Base-by-base conservation (phyloP, 37 sponge, comb jelly and placozoan species). In the Beroe forskalii region DNA sequence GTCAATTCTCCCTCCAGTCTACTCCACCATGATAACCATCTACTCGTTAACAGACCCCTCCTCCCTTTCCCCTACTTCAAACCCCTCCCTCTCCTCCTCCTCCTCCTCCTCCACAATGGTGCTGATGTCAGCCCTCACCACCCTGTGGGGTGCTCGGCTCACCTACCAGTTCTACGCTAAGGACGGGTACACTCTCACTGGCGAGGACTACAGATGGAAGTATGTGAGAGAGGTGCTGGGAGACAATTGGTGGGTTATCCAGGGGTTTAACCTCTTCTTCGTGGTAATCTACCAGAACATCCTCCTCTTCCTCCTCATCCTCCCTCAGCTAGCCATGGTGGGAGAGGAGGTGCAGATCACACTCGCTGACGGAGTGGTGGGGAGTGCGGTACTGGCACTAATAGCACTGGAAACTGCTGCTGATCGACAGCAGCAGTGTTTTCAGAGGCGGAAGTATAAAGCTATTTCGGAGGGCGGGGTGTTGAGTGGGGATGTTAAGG, bases 191-290 rank as follows among this genome's bases (percentile, higher is more conserved):
- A 80, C 86, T 27, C 86, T 80, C 3, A 1, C 22, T 23, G 86
- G 86, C n/a, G 86, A 80, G 86, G 86, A 80, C 31, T 80, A 80
- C 86, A 40, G 86, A 55, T 80, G 86, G 86, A 24, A 22, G 86
- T 80, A 43, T 27, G 86, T 80, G 1, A 80, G 33, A 38, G 86
- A 80, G 60, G 86, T 42, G 25, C 33, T 80, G 8, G 48, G 40
- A 3, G 86, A 37, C 8, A 8, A 30, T 8, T 44, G 33, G 8
- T 27, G 39, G 3, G 17, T 37, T 40, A 32, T 43, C 31, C 86
- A 42, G 60, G 33, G 14, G 24, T 80, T 80, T 55, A 80, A 80
- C 20, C 55, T 80, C 28, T 80, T 80, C 60, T 80, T 80, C 33
- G 60, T 80, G 23, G 86, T 80, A 0, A 80, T 80, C 86, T 80